Base-by-base conservation (phyloP, 2,113 vertebrate species). In the Terrapene triunguis region DNA sequence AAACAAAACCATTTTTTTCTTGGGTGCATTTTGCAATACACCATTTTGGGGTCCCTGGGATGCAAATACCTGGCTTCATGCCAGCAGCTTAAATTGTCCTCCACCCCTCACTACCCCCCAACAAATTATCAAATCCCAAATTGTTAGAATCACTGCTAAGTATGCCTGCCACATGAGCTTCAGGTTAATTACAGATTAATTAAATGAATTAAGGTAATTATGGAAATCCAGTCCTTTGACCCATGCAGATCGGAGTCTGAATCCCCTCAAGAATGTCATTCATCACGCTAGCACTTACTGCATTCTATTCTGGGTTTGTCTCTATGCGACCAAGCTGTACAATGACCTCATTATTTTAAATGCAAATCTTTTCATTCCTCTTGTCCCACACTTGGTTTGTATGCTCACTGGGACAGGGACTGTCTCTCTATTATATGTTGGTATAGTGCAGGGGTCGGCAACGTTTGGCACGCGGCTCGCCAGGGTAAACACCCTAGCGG, bases 131-230 rank as follows among this genome's bases (percentile, higher is more conserved):
- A 92, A 83, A 79, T 59, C 69, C 76, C 48, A 32, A 65, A 8
- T 22, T 76, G 76, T 48, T 48, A 6, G 29, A 88, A 65, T 92
- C 51, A 88, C 83, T 84, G 78, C 47, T 22, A 24, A 78, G 27
- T 29, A 83, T 54, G 47, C 48, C 38, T 84, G 72, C 54, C 90
- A 65, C 51, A 88, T 27, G 82, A 80, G 85, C 83, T 78, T 80
- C 80, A 88, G 69, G 91, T 88, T 92, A 92, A 92, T 88, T 88
- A 59, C 55, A 42, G 51, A 92, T 92, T 84, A 92, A 87, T 79
- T 24, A 19, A 25, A 69, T 79, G 47, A 92, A 88, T 88, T 92
- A 92, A 92, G 50, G 85, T 84, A 92, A 84, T 92, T 92, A 88
- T 65, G 48, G 55, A 88, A 88, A 38, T 11, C 80, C 22, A 32